Evolutionary conservation across 2,888 invertebrate species (phyloP).

Genomic region (Danaus chrysippus): DNA sequence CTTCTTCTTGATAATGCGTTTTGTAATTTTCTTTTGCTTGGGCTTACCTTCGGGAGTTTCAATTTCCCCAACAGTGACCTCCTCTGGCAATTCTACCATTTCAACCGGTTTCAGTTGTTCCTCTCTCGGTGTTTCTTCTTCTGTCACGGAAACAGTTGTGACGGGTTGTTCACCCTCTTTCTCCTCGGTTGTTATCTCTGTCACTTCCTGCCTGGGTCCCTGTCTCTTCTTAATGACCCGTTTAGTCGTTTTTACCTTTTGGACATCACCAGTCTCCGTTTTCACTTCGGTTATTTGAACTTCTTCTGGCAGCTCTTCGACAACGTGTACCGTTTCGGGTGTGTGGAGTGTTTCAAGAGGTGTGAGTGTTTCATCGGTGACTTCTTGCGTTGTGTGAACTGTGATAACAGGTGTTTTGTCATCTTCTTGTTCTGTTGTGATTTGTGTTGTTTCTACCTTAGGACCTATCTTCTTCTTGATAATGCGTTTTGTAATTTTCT

Average conservation of each 20-base stretch:
- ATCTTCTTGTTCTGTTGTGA: slow-evolving; percentile 19
- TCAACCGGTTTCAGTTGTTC: no score
- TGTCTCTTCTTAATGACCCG: no score
- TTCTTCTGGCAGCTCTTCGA: slow-evolving; percentile 33
- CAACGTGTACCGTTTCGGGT: background rate
- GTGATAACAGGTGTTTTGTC: slow-evolving; percentile 20
- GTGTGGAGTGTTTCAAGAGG: slow-evolving; percentile 20
- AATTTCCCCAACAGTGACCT: no score
- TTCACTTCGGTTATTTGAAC: slow-evolving; percentile 52
- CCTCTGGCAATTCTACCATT: no score
- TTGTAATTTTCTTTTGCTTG: background rate
- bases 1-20: no score
- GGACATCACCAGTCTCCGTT: slow-evolving; percentile 48
- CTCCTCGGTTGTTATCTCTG: background rate
- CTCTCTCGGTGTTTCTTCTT: slow-evolving; percentile 38
- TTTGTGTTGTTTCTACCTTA: slow-evolving; percentile 32
- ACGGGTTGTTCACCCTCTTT: slow-evolving; percentile 8
- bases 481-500: slow-evolving; percentile 25
- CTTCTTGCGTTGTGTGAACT: slow-evolving; percentile 40
- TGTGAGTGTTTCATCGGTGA: slow-evolving; percentile 36
- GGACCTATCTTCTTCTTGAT: slow-evolving; percentile 48
- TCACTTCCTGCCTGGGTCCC: no score
- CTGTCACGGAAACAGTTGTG: slow-evolving; percentile 19
- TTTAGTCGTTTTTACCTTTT: slow-evolving; percentile 36
- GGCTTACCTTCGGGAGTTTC: slow-evolving; percentile 30